Conservation (phyloP, 2,113 vertebrate species). For the Bubo scandiacus region DNA sequence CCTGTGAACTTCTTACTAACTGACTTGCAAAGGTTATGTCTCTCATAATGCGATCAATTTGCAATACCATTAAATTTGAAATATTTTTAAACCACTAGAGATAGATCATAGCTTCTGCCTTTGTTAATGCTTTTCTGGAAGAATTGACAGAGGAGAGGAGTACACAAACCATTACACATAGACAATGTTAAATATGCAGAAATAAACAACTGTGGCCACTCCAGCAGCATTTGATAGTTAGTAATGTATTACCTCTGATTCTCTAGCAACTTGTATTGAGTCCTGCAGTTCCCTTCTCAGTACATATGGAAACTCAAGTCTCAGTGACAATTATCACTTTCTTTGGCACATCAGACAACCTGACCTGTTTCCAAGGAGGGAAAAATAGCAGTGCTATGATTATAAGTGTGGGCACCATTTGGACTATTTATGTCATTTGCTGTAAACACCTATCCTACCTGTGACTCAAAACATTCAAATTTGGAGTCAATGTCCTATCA, state of each 20-base stretch:
- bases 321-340: background rate
- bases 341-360: background rate
- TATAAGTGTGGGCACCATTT: background rate
- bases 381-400: background rate
- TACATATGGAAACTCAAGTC: background rate
- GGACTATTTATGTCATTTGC: background rate
- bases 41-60: constrained; percentile 24
- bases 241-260: background rate
- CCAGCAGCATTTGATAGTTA: background rate
- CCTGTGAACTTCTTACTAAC: background rate
- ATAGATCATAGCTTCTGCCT: background rate
- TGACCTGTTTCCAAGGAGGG: background rate
- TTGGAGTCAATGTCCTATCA: background rate
- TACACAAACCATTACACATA: background rate
- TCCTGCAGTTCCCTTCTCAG: background rate
- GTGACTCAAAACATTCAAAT: background rate
- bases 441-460: background rate
- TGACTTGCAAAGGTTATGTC: background rate
- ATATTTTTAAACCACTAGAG: background rate
- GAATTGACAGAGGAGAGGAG: background rate
- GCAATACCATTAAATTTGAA: constrained; percentile 35
- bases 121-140: constrained; percentile 6
- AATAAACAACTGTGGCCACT: background rate
- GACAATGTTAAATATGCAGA: background rate
- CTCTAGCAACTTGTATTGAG: background rate